Conservation (phyloP, 2,113 vertebrate genomes). For the Phaethornis superciliosus region DNA sequence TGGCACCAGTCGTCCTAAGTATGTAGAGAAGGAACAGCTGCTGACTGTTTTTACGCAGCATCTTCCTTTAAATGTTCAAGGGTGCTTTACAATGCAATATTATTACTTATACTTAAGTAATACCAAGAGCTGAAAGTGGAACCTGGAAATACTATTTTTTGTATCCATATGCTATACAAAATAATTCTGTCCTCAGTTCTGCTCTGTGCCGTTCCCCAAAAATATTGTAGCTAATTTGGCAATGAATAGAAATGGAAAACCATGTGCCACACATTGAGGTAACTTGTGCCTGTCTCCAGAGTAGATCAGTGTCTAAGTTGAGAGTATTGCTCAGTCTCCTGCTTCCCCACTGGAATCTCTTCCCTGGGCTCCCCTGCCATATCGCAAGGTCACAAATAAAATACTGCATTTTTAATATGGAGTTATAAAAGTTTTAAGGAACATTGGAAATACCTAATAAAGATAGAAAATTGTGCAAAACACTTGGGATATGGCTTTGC, state of each 20-base stretch:
- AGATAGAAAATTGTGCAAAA: background rate
- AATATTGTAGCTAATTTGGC: conserved; percentile 4
- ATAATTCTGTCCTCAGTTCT: background rate
- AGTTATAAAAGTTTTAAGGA: background rate
- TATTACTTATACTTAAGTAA: background rate
- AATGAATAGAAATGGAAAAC: background rate
- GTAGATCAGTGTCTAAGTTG: background rate
- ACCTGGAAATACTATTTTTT: background rate
- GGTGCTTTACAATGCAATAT: background rate
- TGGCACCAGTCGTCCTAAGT: background rate
- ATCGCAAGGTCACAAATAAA: background rate
- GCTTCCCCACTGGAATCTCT: background rate
- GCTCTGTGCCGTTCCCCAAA: background rate
- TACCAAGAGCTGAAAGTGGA: background rate
- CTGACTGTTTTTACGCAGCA: background rate
- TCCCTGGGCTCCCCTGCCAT: background rate
- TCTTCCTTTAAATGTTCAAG: background rate
- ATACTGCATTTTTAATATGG: background rate
- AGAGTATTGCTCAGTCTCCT: background rate
- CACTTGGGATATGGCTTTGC: background rate
- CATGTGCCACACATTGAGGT: accelerated
- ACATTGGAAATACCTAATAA: background rate
- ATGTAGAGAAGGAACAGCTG: conserved; percentile 29
- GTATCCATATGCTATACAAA: background rate
- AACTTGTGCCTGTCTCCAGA: background rate